phyloP scores from a whole-genome alignment of 2,888 invertebrate species.

The Oasisia sp. region DNA sequence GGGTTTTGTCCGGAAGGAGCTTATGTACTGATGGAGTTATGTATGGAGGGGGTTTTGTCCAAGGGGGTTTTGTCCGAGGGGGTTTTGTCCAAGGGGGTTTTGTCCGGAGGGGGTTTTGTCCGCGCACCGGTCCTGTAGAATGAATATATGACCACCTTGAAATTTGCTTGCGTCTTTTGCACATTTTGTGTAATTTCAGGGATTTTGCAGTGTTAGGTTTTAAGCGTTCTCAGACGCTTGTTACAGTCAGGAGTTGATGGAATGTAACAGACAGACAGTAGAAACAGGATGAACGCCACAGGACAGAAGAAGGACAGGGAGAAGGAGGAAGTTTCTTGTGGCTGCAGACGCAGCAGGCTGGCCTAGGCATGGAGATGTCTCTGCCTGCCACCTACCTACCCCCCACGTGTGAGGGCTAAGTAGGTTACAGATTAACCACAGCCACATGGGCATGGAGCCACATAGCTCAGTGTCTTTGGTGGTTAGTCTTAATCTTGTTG shows the following conservation, averaged over 20 bases:
- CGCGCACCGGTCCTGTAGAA: too few species aligned
- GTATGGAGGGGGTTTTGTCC: too few species aligned
- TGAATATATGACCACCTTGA: too few species aligned
- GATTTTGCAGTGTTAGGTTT: background rate
- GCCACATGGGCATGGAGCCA: background rate
- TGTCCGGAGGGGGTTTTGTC: too few species aligned
- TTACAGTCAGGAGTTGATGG: background rate
- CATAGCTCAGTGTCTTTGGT: background rate
- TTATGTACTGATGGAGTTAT: too few species aligned
- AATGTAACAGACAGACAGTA: background rate
- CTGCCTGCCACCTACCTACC: background rate
- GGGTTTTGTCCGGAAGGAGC: too few species aligned
- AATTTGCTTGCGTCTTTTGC: too few species aligned
- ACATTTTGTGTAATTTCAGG: background rate
- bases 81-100: too few species aligned
- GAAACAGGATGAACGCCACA: background rate
- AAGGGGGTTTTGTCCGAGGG: too few species aligned
- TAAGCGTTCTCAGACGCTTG: background rate
- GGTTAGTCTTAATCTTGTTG: constrained; percentile 7
- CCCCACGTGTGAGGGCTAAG: background rate
- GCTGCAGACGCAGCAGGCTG: background rate
- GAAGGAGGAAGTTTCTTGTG: background rate
- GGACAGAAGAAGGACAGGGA: background rate
- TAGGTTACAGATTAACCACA: background rate
- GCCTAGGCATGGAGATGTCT: background rate